Conservation (phyloP, 2,888 invertebrate species). For the Drosophila imparisetae region DNA sequence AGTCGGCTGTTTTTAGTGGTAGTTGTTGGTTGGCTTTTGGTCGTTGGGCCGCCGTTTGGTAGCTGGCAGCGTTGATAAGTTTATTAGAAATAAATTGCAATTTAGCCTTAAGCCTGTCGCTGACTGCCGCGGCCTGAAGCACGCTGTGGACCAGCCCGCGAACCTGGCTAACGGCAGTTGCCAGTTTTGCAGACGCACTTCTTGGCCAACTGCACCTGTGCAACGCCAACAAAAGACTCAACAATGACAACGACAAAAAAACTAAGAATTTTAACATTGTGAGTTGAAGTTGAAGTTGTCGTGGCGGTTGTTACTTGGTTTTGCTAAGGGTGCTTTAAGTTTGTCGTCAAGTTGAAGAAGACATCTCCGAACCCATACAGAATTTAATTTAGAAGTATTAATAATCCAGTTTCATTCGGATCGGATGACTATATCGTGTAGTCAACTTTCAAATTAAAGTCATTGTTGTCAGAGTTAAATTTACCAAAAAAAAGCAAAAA, state of each 20-base stretch:
- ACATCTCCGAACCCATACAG: background rate
- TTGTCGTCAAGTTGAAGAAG: background rate
- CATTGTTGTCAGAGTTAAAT: background rate
- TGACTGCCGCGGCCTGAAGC: background rate
- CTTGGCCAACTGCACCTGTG: constrained; percentile 54
- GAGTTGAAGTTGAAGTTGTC: constrained; percentile 30
- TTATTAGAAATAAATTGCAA: constrained; percentile 81
- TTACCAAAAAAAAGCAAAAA: background rate
- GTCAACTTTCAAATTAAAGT: background rate
- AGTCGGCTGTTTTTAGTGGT: constrained; percentile 17
- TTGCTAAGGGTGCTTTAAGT: background rate
- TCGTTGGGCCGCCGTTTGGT: constrained; percentile 47
- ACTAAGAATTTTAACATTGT: constrained; percentile 23
- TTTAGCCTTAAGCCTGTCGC: constrained; percentile 58
- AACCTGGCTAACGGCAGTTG: constrained; percentile 61
- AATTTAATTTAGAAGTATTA: background rate
- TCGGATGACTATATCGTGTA: background rate
- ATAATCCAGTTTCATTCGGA: background rate
- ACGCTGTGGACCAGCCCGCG: background rate
- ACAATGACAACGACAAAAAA: background rate
- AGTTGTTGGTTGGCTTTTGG: constrained; percentile 15
- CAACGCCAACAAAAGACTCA: constrained; percentile 26
- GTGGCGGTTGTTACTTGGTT: constrained; percentile 2
- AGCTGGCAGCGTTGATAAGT: constrained; percentile 77
- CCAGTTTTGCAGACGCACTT: constrained; percentile 47